A percentile compares a stretch with the other conserved stretches of the same genome.
These are phyloP conservation scores for Micrastur ruficollis DNA, from an alignment of 2,797 vertebrate species.

Conservation along the genomic window DNA sequence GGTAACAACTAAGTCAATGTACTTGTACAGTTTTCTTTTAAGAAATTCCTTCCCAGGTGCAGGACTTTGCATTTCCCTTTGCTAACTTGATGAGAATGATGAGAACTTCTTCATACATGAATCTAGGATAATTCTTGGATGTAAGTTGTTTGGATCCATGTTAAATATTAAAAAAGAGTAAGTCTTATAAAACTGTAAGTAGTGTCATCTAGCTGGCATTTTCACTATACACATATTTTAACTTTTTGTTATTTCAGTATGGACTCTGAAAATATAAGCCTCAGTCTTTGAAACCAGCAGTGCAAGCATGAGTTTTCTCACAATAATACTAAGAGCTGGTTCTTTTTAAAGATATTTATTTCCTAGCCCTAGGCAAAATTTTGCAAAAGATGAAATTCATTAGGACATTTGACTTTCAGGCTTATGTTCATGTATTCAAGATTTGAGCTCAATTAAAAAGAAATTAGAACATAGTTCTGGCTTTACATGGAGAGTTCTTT, in stretches of 20 bases:
- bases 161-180: background rate
- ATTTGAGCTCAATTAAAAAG: background rate
- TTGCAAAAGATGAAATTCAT: background rate
- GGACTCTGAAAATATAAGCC: background rate
- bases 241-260: background rate
- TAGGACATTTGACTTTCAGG: background rate
- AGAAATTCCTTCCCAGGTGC: background rate
- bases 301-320: background rate
- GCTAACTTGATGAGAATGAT: background rate
- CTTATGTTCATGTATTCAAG: background rate
- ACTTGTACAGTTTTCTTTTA: background rate
- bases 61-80: background rate
- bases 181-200: background rate
- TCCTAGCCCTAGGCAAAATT: background rate
- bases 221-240: background rate
- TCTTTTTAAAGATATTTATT: background rate
- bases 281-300: background rate
- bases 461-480: background rate
- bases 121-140: background rate
- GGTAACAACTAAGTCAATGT: background rate
- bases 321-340: background rate
- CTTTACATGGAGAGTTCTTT: background rate
- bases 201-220: background rate
- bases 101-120: background rate
- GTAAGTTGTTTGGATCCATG: background rate